Evolutionary conservation across 2,888 invertebrate species (phyloP), one percentile per base, ranked within the genome.

Genomic region (Zygogramma bicolorata): DNA sequence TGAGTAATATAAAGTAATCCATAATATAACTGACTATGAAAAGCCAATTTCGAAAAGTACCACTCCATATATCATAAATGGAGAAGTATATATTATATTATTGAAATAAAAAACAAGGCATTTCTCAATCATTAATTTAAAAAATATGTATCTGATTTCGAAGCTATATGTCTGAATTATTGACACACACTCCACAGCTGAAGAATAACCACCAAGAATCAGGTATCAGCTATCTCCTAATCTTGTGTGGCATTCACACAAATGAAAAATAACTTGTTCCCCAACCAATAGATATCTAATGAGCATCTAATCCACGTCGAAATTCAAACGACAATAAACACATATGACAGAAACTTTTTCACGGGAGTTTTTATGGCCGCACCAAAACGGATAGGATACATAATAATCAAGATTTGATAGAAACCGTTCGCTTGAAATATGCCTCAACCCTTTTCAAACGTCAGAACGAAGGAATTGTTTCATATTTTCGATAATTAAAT

Each of bases 401-500:
- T 74, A 73, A 74, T 75, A 71, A 74, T 75, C 70, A 74, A 68
- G 71, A 66, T 71, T 67, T 68, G 73, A 71, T 68, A 46, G 71
- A 65, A 70, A 38, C 76, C 70, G 71, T 76, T 70, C 46, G 69
- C 46, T 71, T 73, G 76, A 76, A 73, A 76, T 69, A 68, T 49
- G 71, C 71, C 73, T 70, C 74, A 72, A 71, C 77, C 77, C 75
- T 74, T 75, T 74, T 75, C 77, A 77, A 75, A 74, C 62, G 70
- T 72, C 75, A 74, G 71, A 74, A 72, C 62, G 70, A 70, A 68
- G 68, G 74, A 74, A 77, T 75, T 79, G 74, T 75, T 75, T 71
- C 68, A 71, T 71, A 70, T 71, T 75, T 72, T 70, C 80, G 77
- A 79, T 84, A 82, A 84, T 84, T 83, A 84, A 84, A 84, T 84